Conservation (phyloP, 2,888 invertebrate genomes). For the Xylocampa areola region DNA sequence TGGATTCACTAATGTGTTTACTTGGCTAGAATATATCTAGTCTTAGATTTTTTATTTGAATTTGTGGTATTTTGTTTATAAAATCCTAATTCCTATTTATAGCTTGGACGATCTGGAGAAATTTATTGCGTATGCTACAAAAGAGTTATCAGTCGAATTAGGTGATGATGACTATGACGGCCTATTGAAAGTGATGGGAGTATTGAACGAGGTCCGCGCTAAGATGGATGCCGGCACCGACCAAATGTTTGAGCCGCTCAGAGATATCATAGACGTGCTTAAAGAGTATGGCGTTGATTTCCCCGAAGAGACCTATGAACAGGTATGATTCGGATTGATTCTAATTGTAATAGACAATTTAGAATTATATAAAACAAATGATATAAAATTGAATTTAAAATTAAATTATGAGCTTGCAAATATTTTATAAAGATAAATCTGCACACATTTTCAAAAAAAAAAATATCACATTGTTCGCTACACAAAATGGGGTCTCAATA, state of each 20-base stretch:
- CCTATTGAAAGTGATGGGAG: constrained; percentile 95
- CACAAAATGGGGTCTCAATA: too few relatives aligned
- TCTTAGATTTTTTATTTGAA: too few relatives aligned
- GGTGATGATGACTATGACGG: constrained; percentile 96
- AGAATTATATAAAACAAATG: too few relatives aligned
- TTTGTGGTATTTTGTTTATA: too few relatives aligned
- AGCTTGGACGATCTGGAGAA: constrained; percentile 93
- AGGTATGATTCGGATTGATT: constrained; percentile 80
- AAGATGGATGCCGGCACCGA: constrained; percentile 92
- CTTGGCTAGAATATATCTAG: too few relatives aligned
- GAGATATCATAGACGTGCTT: constrained; percentile 95
- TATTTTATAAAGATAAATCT: too few relatives aligned
- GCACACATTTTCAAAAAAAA: too few relatives aligned
- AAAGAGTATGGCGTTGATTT: constrained; percentile 96
- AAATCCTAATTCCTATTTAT: neutral
- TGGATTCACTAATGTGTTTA: too few relatives aligned
- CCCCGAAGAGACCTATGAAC: constrained; percentile 93
- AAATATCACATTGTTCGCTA: too few relatives aligned
- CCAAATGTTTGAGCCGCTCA: constrained; percentile 96
- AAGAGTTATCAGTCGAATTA: constrained; percentile 92
- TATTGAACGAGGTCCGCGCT: constrained; percentile 95
- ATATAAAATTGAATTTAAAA: too few relatives aligned
- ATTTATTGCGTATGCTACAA: constrained; percentile 94
- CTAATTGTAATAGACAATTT: too few relatives aligned
- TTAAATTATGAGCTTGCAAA: too few relatives aligned